Evolutionary conservation across 2,888 invertebrate genomes (phyloP), one percentile per base, ranked within the genome.

Genomic region (Chirona hameri): DNA sequence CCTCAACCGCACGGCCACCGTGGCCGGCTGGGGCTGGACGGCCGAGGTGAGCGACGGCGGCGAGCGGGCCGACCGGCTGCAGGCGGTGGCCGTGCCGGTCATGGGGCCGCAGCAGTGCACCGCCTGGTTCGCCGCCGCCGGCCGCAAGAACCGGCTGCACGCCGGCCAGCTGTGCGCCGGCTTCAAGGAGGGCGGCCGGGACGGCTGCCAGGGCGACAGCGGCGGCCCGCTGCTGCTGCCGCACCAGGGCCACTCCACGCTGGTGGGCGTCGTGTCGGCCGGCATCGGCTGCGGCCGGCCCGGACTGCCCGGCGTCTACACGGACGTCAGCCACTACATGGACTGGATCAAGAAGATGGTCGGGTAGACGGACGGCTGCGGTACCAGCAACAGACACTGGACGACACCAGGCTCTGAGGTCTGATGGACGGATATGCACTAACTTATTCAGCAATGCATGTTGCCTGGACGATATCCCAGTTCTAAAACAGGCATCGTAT

Each of bases 131-230:
- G 80, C 84, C 14, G 83, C 84, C 65, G 86, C 86, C 21, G 86
- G 85, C 24, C 85, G 85, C 57, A 84, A 82, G 69, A 83, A 86
- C 57, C 84, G 82, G 5, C 85, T 86, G 81, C 84, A 85, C 39
- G 83, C 85, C 14, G 84, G 84, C 24, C 85, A 87, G 46, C 85
- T 87, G 27, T 87, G 87, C 83, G 87, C 87, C 21, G 87, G 87
- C 14, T 86, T 84, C 82, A 84, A 84, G 79, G 84, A 86, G 31
- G 87, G 87, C 14, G 85, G 85, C 15, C 85, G 83, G 57, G 87
- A 87, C 83, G 85, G 86, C n/a, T 87, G 87, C 81, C 86, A 86
- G 83, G 87, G 86, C 60, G 87, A 87, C 82, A 86, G 86, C 14
- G 87, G 87, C 29, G 86, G 87, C 21, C 87, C 87, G 27, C 82